Conservation (phyloP, 2,113 vertebrate genomes). For the Catharus bicknelli region DNA sequence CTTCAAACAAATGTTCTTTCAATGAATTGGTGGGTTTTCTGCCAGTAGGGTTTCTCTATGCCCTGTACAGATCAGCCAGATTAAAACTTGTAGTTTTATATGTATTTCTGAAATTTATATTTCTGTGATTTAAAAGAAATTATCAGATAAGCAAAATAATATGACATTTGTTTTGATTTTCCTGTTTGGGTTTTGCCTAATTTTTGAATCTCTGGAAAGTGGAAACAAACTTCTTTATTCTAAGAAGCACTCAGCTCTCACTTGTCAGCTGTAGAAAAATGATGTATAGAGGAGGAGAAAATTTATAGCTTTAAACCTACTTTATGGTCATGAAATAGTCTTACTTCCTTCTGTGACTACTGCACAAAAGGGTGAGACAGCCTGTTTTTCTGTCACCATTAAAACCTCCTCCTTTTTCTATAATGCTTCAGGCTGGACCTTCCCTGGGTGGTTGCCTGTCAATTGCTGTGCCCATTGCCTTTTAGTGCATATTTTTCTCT, state of each 20-base stretch:
- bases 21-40: not conserved
- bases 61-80: not conserved
- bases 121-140: not conserved
- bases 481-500: not conserved
- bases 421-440: not conserved
- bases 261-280: not conserved
- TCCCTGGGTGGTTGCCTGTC: not conserved
- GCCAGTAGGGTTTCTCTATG: not conserved
- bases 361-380: not conserved
- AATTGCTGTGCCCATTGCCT: not conserved
- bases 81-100: not conserved
- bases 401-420: not conserved
- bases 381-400: not conserved
- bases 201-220: not conserved
- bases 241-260: fast-evolving
- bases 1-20: not conserved
- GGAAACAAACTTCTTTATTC: not conserved
- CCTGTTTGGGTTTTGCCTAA: not conserved
- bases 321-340: not conserved
- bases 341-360: not conserved
- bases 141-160: not conserved
- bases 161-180: not conserved
- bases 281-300: not conserved
- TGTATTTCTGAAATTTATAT: not conserved
- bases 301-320: not conserved